phyloP scores from a whole-genome alignment of 2,888 invertebrate species.

The Eudasyphora cyanicolor region DNA sequence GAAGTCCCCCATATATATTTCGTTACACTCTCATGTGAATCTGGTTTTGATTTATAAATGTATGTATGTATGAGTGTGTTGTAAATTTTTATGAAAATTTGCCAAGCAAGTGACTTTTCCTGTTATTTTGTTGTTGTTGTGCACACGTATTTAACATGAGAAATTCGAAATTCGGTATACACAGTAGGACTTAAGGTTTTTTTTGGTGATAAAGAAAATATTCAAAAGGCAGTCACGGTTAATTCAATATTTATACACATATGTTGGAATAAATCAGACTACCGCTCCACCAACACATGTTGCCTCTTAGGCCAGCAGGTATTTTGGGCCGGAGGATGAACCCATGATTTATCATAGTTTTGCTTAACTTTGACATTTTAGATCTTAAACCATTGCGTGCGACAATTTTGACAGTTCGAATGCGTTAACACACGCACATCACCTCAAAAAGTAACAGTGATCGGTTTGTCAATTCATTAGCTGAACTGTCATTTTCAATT shows the following conservation, averaged over 20 bases:
- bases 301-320: not conserved
- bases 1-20: no score
- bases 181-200: not conserved
- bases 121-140: conserved; percentile 64
- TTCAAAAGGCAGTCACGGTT: conserved; percentile 63
- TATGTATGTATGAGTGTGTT: conserved; percentile 26
- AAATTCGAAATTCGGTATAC: not conserved
- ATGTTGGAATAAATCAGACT: conserved; percentile 1
- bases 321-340: not conserved
- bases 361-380: not conserved
- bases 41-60: conserved; percentile 41
- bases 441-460: not conserved
- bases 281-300: no score
- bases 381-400: not conserved
- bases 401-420: not conserved
- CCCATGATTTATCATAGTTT: not conserved
- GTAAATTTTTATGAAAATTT: conserved; percentile 58
- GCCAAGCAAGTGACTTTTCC: conserved; percentile 67
- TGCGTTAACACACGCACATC: not conserved
- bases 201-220: conserved; percentile 7
- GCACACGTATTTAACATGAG: not conserved
- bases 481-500: not conserved
- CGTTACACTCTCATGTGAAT: no score
- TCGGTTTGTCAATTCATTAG: not conserved
- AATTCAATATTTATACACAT: no score